Evolutionary conservation across 2,888 invertebrate species (phyloP), one percentile per base, ranked within the genome.

Genomic region (Tachina lurida): DNA sequence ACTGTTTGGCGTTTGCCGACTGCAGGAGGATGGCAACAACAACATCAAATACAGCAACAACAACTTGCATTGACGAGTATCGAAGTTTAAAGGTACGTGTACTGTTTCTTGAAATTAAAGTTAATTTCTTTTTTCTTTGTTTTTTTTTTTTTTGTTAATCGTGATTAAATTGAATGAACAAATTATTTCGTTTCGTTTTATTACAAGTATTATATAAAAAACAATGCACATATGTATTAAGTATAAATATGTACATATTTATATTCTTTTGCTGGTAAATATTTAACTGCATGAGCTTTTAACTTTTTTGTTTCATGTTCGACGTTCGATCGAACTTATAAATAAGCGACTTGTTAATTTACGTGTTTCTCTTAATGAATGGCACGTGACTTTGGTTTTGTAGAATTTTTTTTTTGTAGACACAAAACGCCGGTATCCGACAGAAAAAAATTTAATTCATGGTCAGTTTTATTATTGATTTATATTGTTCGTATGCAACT

Each of bases 361-460:
- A 85, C 82, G 82, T 85, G 85, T 79, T 82, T 85, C 52, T 85
- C 78, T 82, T 85, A 85, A 85, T 85, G 85, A 85, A 82, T 49
- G 75, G 85, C 85, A 85, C 85, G 85, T 85, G 85, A 85, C 85
- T 82, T 52, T 79, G 75, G 45, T 83, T 77, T 73, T 19, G 39
- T 67, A 31, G 47, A 49, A 49, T 63, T 49, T 47, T 47, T 41
- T 68, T 62, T 31, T 31, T 49, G 8, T n/a, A 73, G 41, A 52
- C 17, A 71, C 47, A 60, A 31, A 49, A 52, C n/a, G 78, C 75
- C 82, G 75, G 75, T 67, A 70, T 75, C 60, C 76, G 65, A 74
- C 58, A 70, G 67, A 31, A 31, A 68, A 49, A 56, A 52, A 67
- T 5, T 52, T 49, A 74, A 85, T 82, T 85, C 85, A 85, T 82